Evolutionary conservation across 2,888 invertebrate genomes (phyloP).

Genomic region (Polyommatus icarus): DNA sequence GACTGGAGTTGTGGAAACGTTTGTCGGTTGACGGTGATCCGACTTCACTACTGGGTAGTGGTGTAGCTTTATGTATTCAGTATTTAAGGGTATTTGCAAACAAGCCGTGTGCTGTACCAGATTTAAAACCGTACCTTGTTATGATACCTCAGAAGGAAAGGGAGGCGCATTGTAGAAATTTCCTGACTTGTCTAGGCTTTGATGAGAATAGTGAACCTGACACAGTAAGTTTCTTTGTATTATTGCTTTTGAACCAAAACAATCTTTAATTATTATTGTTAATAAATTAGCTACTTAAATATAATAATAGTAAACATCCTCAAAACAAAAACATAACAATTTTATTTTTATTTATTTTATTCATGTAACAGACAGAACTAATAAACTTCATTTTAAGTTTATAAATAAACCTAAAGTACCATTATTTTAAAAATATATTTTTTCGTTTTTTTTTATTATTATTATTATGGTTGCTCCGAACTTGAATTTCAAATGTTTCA

Average conservation of each 20-base stretch:
- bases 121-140: constrained; percentile 87
- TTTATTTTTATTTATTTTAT: too few species aligned
- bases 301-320: too few species aligned
- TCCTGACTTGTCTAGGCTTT: constrained; percentile 83
- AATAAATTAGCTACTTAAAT: too few species aligned
- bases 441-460: too few species aligned
- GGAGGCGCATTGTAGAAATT: constrained; percentile 78
- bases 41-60: constrained; percentile 80
- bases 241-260: too few species aligned
- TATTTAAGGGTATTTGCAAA: constrained; percentile 92
- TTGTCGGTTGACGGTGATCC: constrained; percentile 80
- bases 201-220: constrained; percentile 83
- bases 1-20: constrained; percentile 86
- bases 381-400: too few species aligned
- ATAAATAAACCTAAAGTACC: too few species aligned
- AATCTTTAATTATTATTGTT: too few species aligned
- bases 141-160: constrained; percentile 84
- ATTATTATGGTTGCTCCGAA: neutral
- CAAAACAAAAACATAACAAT: too few species aligned
- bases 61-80: constrained; percentile 85
- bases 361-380: too few species aligned
- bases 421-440: too few species aligned
- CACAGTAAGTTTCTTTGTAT: constrained; percentile 68
- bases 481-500: constrained; percentile 47
- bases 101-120: constrained; percentile 92